These are phyloP conservation scores for Ganaspis sp. DNA, from an alignment of 1,140 invertebrate genomes.

Conservation along the genomic window DNA sequence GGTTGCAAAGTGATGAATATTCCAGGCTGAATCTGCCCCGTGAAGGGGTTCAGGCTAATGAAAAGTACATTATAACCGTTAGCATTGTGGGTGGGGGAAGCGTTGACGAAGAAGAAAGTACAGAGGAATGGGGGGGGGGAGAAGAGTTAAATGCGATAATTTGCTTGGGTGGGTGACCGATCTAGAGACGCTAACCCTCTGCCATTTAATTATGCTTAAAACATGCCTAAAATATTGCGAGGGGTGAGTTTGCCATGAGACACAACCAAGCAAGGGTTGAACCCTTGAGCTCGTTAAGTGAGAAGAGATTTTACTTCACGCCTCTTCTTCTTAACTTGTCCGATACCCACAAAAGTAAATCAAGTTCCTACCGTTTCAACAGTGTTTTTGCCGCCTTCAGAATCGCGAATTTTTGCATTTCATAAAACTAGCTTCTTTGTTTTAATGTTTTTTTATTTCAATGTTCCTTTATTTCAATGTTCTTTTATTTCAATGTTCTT, in stretches of 20 bases:
- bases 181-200: constrained; percentile 65
- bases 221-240: constrained; percentile 72
- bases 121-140: constrained; percentile 45
- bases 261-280: constrained; percentile 66
- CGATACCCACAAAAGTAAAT: constrained; percentile 5
- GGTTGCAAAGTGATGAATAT: constrained; percentile 70
- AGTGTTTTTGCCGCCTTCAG: too few species aligned
- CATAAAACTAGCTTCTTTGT: too few species aligned
- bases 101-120: constrained; percentile 41
- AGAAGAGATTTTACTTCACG: constrained; percentile 60
- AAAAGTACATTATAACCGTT: constrained; percentile 69
- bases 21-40: constrained; percentile 64
- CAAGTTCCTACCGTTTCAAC: background rate
- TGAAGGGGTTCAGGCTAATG: constrained; percentile 69
- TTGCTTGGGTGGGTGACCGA: constrained; percentile 68
- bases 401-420: too few species aligned
- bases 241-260: constrained; percentile 61
- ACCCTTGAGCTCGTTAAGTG: constrained; percentile 69
- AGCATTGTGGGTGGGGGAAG: constrained; percentile 13
- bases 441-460: too few species aligned
- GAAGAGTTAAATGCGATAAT: constrained; percentile 69
- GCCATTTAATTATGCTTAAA: constrained; percentile 73
- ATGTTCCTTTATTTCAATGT: too few species aligned
- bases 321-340: constrained; percentile 2
- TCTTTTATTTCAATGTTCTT: too few species aligned